Base-by-base conservation (phyloP, 1,140 invertebrate species). In the Caerostris darwini region DNA sequence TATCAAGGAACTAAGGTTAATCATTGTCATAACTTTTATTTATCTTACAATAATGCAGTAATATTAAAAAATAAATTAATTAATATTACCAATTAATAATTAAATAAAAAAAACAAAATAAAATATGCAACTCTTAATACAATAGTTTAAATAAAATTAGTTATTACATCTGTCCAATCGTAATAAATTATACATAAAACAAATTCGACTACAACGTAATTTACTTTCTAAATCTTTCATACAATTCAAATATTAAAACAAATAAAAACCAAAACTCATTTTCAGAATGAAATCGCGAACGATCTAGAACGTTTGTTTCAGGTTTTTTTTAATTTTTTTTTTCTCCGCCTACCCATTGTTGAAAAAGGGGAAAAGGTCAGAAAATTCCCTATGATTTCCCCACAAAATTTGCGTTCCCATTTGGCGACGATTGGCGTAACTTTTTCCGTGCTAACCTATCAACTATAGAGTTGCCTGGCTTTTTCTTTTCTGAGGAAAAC, bases 341-440 rank as follows among this genome's bases (percentile, higher is more conserved):
- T 19, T 8, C 69, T 10, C 71, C 10, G 3, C 3, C 2, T 8
- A 1, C 12, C 53, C 71, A 53, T 77, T 77, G 50, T 34, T 53
- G 19, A 77, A 77, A 50, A 5, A 50, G 8, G 34, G 7, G 10
- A 77, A 77, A 71, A 71, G 19, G 19, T 12, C 8, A 50, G 69
- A 19, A 71, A 77, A 77, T 50, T 77, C 71, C 69, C 71, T 64
- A 64, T 3, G 3, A 64, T 64, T 64, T 64, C 61, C 61, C 61
- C 12, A 64, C 10, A 34, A 34, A 34, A 34, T 17, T 64, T 64
- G 34, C 12, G 34, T 5, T 77, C 34, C 34, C 50, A 10, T 50
- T 77, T 77, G 71, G 71, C 71, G 71, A 53, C 34, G 10, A 77
- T 77, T 77, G 50, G 71, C 71, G 71, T 50, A 53, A 53, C 61